Evolutionary conservation across 2,113 vertebrate species (phyloP), one percentile per base, ranked within the genome.

Genomic region (Petroica traversi): DNA sequence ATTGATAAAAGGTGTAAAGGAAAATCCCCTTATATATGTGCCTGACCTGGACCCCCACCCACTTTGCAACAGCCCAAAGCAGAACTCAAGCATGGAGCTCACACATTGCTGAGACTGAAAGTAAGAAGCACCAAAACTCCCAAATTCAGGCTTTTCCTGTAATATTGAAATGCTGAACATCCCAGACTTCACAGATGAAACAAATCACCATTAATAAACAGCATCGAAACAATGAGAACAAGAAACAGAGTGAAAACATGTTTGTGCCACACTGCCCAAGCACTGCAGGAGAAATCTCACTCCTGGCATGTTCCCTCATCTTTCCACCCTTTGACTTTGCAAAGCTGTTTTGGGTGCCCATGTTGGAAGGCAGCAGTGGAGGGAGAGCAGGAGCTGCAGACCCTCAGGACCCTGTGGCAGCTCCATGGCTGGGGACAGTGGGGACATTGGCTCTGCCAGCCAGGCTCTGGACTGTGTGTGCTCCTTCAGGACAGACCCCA

Each of bases 291-390:
- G 41, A 79, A 94, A 22, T 19, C 36, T 26, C 74, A 51, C 28
- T 74, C 63, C 26, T 0, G 4, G 24, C 41, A 49, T 2, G 4
- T 15, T 61, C 38, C 63, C 41, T 34, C 0, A 0, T 18, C 67
- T 49, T 46, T 31, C 73, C 77, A 51, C 28, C 40, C 46, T 49
- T 71, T 22, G 66, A 15, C 15, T 52, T 9, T 45, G 80, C 48
- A 49, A 67, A 85, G 66, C 26, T 55, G 31, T 5, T 78, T 34
- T 17, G 57, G 55, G 41, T 73, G 41, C 54, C 62, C 13, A 3
- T 28, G 51, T 3, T 51, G 93, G 48, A 73, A 59, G 48, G 81
- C 48, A 46, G 41, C 36, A 49, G 36, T 1, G 10, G 68, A 34
- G 48, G 28, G 67, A 26, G 19, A 58, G 49, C 2, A 2, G 20